Evolutionary conservation across 2,888 invertebrate species (phyloP).

Genomic region (Rugalucina vietnamica): DNA sequence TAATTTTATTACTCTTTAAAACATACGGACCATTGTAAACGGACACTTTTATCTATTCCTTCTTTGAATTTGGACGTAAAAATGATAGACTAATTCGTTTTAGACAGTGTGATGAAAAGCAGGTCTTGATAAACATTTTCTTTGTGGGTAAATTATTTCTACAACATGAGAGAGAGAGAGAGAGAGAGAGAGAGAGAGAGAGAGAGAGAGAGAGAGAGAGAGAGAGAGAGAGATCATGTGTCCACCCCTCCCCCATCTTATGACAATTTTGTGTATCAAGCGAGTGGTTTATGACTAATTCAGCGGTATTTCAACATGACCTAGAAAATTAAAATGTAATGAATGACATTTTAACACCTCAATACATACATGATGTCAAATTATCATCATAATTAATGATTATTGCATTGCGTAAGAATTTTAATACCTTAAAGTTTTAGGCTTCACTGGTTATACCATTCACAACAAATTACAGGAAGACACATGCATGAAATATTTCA

Average conservation of each 20-base stretch:
- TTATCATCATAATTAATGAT: not conserved
- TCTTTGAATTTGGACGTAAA: not conserved
- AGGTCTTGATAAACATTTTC: not conserved
- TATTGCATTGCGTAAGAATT: not conserved
- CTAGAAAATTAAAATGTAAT: not conserved
- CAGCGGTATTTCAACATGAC: too few relatives aligned
- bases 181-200: too few relatives aligned
- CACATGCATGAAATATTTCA: too few relatives aligned
- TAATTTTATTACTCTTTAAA: slow-evolving; percentile 7
- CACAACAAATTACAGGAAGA: too few relatives aligned
- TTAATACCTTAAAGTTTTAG: slow-evolving; percentile 4
- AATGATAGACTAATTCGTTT: not conserved
- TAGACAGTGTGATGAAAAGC: not conserved
- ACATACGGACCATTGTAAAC: slow-evolving; percentile 3
- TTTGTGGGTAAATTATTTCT: too few relatives aligned
- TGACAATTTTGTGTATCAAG: too few relatives aligned
- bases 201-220: too few relatives aligned
- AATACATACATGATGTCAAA: not conserved
- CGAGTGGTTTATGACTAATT: too few relatives aligned
- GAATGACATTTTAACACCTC: not conserved
- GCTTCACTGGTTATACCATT: too few relatives aligned
- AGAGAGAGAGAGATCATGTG: too few relatives aligned
- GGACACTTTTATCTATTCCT: not conserved
- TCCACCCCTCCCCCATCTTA: too few relatives aligned
- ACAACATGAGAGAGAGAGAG: too few relatives aligned